Evolutionary conservation across 1,140 invertebrate genomes (phyloP).

Genomic region (Helicoverpa zea): DNA sequence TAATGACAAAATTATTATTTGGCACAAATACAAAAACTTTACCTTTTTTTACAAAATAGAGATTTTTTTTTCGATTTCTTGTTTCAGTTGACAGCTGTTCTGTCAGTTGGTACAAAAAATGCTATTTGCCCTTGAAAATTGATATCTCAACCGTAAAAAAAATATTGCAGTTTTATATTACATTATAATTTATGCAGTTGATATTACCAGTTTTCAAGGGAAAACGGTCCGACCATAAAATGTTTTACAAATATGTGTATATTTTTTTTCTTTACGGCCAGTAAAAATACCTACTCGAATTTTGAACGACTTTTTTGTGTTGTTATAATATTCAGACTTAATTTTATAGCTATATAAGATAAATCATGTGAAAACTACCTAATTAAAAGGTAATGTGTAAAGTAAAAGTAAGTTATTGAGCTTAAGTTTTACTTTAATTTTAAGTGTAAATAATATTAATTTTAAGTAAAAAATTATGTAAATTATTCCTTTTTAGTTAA

Average conservation of each 20-base stretch:
- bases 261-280: neutral
- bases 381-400: neutral
- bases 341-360: conserved; percentile 35
- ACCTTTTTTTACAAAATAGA: too few relatives aligned
- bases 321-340: conserved; percentile 6
- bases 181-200: too few relatives aligned
- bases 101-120: too few relatives aligned
- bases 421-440: conserved; percentile 43
- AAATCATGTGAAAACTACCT: neutral
- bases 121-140: too few relatives aligned
- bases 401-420: conserved; percentile 43
- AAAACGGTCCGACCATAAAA: too few relatives aligned
- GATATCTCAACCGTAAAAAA: too few relatives aligned
- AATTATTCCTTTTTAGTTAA: neutral
- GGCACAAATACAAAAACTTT: neutral
- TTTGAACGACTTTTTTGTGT: neutral
- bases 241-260: too few relatives aligned
- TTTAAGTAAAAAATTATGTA: conserved; percentile 11
- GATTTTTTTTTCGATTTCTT: too few relatives aligned
- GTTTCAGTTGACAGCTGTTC: too few relatives aligned
- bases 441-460: conserved; percentile 36
- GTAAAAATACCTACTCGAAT: neutral
- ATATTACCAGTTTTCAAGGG: too few relatives aligned
- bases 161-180: too few relatives aligned
- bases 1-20: neutral